A percentile compares a stretch with the other conserved stretches of the same genome.
These are phyloP conservation scores for Chymomyza amoena DNA, from an alignment of 2,888 invertebrate species.

Conservation along the genomic window DNA sequence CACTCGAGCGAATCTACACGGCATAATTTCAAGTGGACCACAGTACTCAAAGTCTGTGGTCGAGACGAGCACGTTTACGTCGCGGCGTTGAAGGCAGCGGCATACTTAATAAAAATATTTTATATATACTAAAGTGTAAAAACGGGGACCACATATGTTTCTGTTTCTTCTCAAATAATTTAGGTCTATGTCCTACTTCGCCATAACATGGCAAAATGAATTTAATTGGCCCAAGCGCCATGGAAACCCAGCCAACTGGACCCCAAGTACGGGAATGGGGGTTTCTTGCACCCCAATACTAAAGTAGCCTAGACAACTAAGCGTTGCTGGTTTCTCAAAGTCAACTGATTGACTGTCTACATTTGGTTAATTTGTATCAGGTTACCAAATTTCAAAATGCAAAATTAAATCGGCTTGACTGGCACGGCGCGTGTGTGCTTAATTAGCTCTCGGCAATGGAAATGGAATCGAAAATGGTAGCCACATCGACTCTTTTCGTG, in stretches of 20 bases:
- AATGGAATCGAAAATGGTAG: not conserved
- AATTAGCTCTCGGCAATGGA: conserved; percentile 48
- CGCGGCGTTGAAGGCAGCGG: not conserved
- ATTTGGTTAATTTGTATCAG: conserved; percentile 49
- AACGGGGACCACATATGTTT: not conserved
- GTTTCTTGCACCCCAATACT: not conserved
- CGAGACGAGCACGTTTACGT: not conserved
- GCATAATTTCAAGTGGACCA: conserved; percentile 72
- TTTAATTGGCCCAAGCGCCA: conserved; percentile 1
- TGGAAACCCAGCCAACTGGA: not conserved
- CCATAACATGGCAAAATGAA: not conserved
- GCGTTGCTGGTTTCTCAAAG: not conserved
- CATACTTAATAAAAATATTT: not conserved
- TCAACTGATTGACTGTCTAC: conserved; percentile 2
- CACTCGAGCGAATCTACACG: conserved; percentile 60
- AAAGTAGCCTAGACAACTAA: not conserved
- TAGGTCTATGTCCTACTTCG: not conserved
- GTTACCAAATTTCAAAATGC: conserved; percentile 33
- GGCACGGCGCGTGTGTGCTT: conserved; percentile 45
- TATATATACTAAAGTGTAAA: not conserved
- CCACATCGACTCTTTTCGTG: not conserved
- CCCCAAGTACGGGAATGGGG: too few species aligned
- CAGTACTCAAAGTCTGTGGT: conserved; percentile 29
- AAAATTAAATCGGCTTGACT: conserved; percentile 55
- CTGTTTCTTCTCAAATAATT: not conserved